These are phyloP conservation scores for Caerostris extrusa DNA, from an alignment of 1,140 invertebrate genomes.

Conservation along the genomic window DNA sequence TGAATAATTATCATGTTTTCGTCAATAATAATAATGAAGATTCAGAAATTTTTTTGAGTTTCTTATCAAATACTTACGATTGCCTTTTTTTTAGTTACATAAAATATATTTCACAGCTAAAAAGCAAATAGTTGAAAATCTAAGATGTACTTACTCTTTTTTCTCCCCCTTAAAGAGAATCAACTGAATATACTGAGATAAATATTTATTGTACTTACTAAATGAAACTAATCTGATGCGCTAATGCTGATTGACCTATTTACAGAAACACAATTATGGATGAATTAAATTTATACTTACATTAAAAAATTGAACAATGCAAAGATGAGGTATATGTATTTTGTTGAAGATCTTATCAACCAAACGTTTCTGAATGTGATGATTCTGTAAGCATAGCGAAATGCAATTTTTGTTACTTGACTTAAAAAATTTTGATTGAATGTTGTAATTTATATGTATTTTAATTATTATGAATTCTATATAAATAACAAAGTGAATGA, in stretches of 20 bases:
- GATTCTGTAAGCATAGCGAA: neutral
- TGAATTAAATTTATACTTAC: neutral
- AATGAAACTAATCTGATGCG: neutral
- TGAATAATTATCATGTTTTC: too few relatives aligned
- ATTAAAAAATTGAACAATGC: neutral
- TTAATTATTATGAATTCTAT: too few relatives aligned
- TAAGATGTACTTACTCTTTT: neutral
- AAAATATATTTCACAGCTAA: too few relatives aligned
- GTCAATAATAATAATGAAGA: too few relatives aligned
- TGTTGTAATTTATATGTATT: neutral
- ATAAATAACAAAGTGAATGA: too few relatives aligned
- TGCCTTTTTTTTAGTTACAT: too few relatives aligned
- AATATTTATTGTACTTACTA: neutral
- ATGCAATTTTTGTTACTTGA: neutral
- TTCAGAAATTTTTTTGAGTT: too few relatives aligned
- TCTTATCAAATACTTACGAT: too few relatives aligned
- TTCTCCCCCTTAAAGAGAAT: neutral
- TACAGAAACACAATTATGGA: neutral
- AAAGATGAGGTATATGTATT: neutral
- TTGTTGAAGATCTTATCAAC: neutral
- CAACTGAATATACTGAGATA: neutral
- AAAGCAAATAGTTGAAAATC: neutral
- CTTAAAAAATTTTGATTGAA: neutral
- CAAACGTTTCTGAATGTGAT: neutral
- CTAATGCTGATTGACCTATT: neutral